These are phyloP conservation scores for Hypselothyrea guttata DNA, from an alignment of 2,888 invertebrate species.

Conservation along the genomic window DNA sequence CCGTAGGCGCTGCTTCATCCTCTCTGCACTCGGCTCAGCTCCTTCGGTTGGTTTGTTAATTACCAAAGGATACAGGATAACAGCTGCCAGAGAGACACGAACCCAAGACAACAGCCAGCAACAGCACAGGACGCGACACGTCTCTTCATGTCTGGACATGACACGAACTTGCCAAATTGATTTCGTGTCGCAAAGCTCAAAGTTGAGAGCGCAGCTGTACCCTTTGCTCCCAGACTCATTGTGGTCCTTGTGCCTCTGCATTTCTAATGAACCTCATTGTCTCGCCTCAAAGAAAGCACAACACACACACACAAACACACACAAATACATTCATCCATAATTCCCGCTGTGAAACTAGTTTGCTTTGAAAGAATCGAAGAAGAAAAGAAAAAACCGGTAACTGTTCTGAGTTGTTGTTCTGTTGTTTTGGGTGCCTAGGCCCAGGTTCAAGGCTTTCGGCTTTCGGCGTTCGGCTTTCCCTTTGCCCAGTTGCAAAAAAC, in stretches of 20 bases:
- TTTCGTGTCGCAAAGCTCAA: constrained; percentile 47
- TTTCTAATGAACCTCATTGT: constrained; percentile 75
- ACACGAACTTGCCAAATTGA: constrained; percentile 62
- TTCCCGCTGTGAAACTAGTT: constrained; percentile 67
- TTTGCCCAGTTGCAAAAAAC: constrained; percentile 21
- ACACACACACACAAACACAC: constrained; percentile 16
- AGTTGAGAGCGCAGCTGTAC: constrained; percentile 62
- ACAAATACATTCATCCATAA: neutral
- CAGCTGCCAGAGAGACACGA: constrained; percentile 52
- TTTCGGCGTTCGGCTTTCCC: constrained; percentile 14
- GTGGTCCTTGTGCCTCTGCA: constrained; percentile 30
- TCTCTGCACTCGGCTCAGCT: constrained; percentile 5
- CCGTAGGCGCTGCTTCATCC: constrained; percentile 44
- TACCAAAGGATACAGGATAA: constrained; percentile 72
- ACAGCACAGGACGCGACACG: too few species aligned
- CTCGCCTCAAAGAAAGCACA: constrained; percentile 53
- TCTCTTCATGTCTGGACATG: constrained; percentile 6
- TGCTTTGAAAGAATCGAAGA: constrained; percentile 47
- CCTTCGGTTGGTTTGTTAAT: constrained; percentile 50
- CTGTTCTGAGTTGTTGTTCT: constrained; percentile 29
- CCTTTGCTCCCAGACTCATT: constrained; percentile 37
- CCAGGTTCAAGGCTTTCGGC: constrained; percentile 34
- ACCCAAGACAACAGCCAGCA: too few species aligned
- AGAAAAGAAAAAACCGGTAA: constrained; percentile 59
- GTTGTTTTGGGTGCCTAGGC: neutral